phyloP scores from a whole-genome alignment of 2,797 vertebrate species.

The Tarsius wallacei region DNA sequence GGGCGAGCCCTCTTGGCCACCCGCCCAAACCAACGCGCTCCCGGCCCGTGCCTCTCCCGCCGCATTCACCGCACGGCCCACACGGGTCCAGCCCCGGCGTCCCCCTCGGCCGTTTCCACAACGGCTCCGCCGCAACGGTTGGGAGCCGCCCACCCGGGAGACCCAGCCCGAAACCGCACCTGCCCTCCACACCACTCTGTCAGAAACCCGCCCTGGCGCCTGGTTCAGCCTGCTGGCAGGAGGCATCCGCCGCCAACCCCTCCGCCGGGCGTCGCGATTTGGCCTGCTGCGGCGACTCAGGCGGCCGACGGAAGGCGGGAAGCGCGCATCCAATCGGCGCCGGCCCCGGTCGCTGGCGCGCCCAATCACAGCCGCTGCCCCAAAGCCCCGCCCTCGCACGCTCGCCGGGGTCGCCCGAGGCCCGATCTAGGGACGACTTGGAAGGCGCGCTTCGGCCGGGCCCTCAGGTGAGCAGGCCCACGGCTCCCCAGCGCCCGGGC shows the following conservation, averaged over 20 bases:
- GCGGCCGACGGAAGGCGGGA: neutral
- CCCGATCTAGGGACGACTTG: neutral
- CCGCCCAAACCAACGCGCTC: neutral
- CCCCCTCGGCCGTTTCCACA: neutral
- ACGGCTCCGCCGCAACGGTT: neutral
- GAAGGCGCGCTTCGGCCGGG: neutral
- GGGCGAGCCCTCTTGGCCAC: neutral
- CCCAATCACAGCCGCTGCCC: conserved; percentile 45
- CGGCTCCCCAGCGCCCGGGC: rapidly evolving
- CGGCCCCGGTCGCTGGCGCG: rapidly evolving
- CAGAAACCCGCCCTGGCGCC: neutral
- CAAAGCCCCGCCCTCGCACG: neutral
- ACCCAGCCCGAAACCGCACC: neutral
- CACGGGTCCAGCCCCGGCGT: neutral
- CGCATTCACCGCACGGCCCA: neutral
- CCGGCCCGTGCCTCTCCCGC: neutral
- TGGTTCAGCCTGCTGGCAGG: rapidly evolving
- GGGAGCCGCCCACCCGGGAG: rapidly evolving
- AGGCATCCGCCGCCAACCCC: rapidly evolving
- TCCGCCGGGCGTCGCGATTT: rapidly evolving
- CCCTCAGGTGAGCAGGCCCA: neutral
- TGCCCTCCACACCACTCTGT: neutral
- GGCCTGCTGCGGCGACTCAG: rapidly evolving
- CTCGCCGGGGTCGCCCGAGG: rapidly evolving
- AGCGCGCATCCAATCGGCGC: neutral